Evolutionary conservation across 2,888 invertebrate genomes (phyloP).

Genomic region (Hydrotaea cyrtoneurina): DNA sequence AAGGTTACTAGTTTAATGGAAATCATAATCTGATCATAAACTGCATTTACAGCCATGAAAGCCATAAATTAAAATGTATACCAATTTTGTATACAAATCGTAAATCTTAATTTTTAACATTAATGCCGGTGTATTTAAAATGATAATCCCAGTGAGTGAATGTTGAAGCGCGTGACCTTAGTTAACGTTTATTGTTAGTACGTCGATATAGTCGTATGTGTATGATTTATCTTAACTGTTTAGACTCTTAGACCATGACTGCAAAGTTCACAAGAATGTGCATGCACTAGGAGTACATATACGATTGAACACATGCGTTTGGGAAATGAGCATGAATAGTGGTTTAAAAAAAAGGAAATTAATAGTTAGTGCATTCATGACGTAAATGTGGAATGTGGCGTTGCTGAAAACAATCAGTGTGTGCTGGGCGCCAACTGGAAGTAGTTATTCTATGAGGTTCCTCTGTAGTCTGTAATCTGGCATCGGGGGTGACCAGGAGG

Average conservation of each 20-base stretch:
- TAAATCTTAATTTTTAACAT: background rate
- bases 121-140: background rate
- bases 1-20: background rate
- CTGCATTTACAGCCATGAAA: background rate
- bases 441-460: too few relatives aligned
- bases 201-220: background rate
- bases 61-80: background rate
- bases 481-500: too few relatives aligned
- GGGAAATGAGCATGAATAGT: too few relatives aligned
- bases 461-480: too few relatives aligned
- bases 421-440: too few relatives aligned
- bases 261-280: constrained; percentile 1
- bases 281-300: background rate
- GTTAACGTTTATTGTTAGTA: background rate
- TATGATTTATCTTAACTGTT: background rate
- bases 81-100: background rate
- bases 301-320: background rate
- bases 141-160: constrained; percentile 8
- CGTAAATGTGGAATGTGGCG: too few relatives aligned
- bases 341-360: too few relatives aligned
- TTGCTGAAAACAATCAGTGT: too few relatives aligned
- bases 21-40: background rate
- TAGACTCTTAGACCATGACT: background rate
- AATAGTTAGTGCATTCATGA: too few relatives aligned
- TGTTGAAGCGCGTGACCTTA: constrained; percentile 16